Evolutionary conservation across 1,140 invertebrate genomes (phyloP), one percentile per base, ranked within the genome.

Genomic region (Aricia agestis): DNA sequence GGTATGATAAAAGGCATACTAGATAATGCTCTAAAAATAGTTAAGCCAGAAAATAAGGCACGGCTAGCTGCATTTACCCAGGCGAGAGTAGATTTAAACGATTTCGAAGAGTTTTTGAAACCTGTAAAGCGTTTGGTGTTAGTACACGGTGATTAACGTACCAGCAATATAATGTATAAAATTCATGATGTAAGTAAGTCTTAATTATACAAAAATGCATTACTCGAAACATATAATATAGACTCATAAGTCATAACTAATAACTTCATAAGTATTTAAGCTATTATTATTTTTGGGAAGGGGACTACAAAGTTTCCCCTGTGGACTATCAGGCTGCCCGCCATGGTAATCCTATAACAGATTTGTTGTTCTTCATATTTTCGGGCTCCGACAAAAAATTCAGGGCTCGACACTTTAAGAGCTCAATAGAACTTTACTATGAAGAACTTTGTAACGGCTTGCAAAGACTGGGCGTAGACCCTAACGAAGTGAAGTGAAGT

Each of bases 301-400:
- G 81, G 17, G 73, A 72, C 6, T 74, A 91, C 13, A 76, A 78
- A 5, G 67, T 92, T 4, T 83, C 86, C 11, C 83, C 92, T 3
- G 57, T 94, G 42, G 93, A 94, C 71, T 93, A 92, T 75, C 93
- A 94, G 84, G 82, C 93, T 10, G 74, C 83, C 25, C 90, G 92
- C 61, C 84, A 84, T 17, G 80, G 87, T 10, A 93, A 92, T 32
- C 89, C 93, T 2, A 80, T 87, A 0, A 72, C 88, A 0, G 94
- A 95, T 77, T 72, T 95, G 3, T 65, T 89, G 31, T 94, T 93
- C 72, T 92, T 94, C 74, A 78, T 94, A 6, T 92, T 92, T 76
- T 88, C 85, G 6, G 92, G 92, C 11, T 90, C 93, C 0, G 86
- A 92, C 45, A 77, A 86, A 17, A 77, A 88, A 11, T 84, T 92